These are phyloP conservation scores for Miltochrista miniata DNA, from an alignment of 2,888 invertebrate species.

Conservation along the genomic window DNA sequence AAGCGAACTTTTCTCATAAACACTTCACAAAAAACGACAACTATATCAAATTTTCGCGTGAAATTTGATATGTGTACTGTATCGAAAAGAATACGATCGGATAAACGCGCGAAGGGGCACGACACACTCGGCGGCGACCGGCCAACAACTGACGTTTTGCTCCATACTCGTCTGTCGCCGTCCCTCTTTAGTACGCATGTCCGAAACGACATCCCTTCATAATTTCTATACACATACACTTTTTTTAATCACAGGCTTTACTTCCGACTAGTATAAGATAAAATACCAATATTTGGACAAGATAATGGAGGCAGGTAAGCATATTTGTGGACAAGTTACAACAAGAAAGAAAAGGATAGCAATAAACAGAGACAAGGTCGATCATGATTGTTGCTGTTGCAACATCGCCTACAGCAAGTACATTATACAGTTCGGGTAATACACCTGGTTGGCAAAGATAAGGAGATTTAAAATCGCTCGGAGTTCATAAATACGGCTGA, in stretches of 20 bases:
- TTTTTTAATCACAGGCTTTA: conserved; percentile 33
- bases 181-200: conserved; percentile 79
- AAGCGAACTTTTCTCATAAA: conserved; percentile 46
- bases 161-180: conserved; percentile 58
- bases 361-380: conserved; percentile 61
- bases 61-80: conserved; percentile 81
- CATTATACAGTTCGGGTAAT: conserved; percentile 55
- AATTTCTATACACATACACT: conserved; percentile 54
- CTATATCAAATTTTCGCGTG: conserved; percentile 81
- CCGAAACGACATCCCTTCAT: conserved; percentile 70
- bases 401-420: conserved; percentile 58
- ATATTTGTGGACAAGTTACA: conserved; percentile 7
- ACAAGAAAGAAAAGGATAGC: conserved; percentile 49
- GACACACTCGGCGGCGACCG: conserved; percentile 66
- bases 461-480: conserved; percentile 57
- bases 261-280: conserved; percentile 31
- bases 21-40: conserved; percentile 76
- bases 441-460: conserved; percentile 68
- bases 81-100: conserved; percentile 41
- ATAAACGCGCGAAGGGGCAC: conserved; percentile 39
- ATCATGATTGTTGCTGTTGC: conserved; percentile 62
- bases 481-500: conserved; percentile 42
- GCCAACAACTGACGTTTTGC: conserved; percentile 68
- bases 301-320: conserved; percentile 9
- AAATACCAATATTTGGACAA: conserved; percentile 24